Evolutionary conservation across 2,888 invertebrate species (phyloP).

Genomic region (Ganaspis brasiliensis): DNA sequence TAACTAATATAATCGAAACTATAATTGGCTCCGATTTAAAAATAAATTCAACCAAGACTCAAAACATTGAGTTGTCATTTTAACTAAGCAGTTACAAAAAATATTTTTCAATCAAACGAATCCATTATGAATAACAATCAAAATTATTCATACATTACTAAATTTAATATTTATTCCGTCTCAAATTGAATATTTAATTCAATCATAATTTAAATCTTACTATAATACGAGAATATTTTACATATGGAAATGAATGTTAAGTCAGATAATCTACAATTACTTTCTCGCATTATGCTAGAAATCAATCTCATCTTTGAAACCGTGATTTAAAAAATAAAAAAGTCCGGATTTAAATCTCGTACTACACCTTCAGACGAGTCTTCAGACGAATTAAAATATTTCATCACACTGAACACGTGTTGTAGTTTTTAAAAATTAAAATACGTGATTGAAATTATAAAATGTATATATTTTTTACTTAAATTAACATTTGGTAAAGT

Average conservation of each 20-base stretch:
- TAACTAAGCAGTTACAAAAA: not conserved
- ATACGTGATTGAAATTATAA: too few species aligned
- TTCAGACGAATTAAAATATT: conserved; percentile 5
- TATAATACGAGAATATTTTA: conserved; percentile 17
- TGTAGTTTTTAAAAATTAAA: too few species aligned
- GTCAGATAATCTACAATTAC: conserved; percentile 26
- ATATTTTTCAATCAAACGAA: not conserved
- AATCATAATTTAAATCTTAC: conserved; percentile 31
- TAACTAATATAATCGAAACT: too few species aligned
- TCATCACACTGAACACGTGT: too few species aligned
- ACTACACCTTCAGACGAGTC: not conserved
- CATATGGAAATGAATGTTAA: conserved; percentile 2
- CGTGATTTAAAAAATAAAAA: not conserved
- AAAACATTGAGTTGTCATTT: too few species aligned
- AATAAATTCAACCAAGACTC: too few species aligned
- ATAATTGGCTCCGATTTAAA: too few species aligned
- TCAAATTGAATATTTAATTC: conserved; percentile 11
- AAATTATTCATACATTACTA: conserved; percentile 11
- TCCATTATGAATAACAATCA: not conserved
- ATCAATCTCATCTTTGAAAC: not conserved
- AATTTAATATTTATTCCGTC: not conserved
- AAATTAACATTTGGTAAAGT: too few species aligned
- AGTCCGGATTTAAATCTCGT: not conserved
- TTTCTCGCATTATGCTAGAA: not conserved
- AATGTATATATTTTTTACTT: too few species aligned